Conservation (phyloP, 2,888 invertebrate species). For the Deilephila elpenor region DNA sequence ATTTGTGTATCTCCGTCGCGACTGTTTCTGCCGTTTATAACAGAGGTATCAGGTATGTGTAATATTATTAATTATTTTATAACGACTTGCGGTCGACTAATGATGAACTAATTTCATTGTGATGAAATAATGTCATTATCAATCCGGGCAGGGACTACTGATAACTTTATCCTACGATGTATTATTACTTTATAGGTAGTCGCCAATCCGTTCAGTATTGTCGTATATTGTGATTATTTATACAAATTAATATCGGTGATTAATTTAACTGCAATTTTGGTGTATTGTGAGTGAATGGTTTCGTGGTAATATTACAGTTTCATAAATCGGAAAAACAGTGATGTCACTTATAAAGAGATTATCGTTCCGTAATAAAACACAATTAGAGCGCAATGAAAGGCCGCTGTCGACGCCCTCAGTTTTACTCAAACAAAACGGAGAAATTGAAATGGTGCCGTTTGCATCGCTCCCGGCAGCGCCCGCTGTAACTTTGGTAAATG, state of each 20-base stretch:
- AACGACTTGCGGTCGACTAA: constrained; percentile 54
- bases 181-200: background rate
- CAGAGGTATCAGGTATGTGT: constrained; percentile 21
- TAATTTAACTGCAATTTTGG: background rate
- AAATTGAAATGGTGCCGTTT: constrained; percentile 31
- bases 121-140: constrained; percentile 47
- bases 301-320: background rate
- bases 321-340: constrained; percentile 35
- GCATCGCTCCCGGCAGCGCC: constrained; percentile 30
- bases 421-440: constrained; percentile 40
- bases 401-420: constrained; percentile 31
- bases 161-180: constrained; percentile 45
- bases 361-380: constrained; percentile 48
- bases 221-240: background rate
- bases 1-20: constrained; percentile 34
- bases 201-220: background rate
- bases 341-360: constrained; percentile 54
- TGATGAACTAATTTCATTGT: constrained; percentile 37
- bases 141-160: constrained; percentile 38
- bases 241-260: background rate
- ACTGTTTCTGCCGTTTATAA: constrained; percentile 40
- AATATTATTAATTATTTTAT: constrained; percentile 56
- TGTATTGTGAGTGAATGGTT: background rate
- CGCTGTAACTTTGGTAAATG: constrained; percentile 43
- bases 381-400: constrained; percentile 30